Percentiles rank a stretch among this genome's conserved stretches.
phyloP scores from a whole-genome alignment of 2,113 vertebrate species.

The Erythrolamprus reginae region DNA sequence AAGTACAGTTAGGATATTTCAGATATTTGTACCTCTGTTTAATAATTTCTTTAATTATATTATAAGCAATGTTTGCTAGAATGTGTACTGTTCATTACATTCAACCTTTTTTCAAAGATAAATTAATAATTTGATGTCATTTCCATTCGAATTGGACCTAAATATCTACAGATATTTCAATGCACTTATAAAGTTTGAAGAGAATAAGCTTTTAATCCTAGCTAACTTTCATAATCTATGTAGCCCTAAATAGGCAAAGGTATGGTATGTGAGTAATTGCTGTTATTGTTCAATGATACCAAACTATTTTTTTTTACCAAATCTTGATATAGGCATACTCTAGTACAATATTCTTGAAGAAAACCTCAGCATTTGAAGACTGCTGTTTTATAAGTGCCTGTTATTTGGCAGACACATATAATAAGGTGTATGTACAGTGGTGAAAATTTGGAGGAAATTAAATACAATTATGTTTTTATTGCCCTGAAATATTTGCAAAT shows the following conservation, averaged over 20 bases:
- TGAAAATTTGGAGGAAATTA: neutral
- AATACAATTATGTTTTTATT: neutral
- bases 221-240: neutral
- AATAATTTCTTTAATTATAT: neutral
- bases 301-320: neutral
- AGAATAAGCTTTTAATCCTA: neutral
- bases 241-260: neutral
- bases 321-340: too few species aligned
- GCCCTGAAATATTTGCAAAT: neutral
- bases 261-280: neutral
- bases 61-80: neutral
- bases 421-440: neutral
- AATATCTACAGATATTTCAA: neutral
- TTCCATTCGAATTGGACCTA: neutral
- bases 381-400: neutral
- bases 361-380: neutral
- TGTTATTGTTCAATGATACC: neutral
- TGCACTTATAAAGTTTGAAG: neutral
- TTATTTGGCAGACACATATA: neutral
- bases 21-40: neutral
- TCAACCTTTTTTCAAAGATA: neutral
- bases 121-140: neutral
- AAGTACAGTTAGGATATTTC: neutral
- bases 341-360: neutral
- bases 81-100: neutral